Evolutionary conservation across 2,888 invertebrate genomes (phyloP).

Genomic region (Branchellion lobata): DNA sequence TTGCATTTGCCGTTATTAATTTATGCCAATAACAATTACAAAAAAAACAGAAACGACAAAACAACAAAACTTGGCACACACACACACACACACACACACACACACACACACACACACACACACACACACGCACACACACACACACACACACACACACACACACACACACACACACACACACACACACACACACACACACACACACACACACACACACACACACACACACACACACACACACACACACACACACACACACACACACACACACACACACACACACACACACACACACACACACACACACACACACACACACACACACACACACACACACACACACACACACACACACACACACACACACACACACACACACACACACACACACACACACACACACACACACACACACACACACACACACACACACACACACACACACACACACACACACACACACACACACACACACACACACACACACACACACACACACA

Average conservation of each 20-base stretch:
- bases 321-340: neutral
- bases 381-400: slow-evolving; percentile 12
- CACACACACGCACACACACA: neutral
- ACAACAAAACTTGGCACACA: slow-evolving; percentile 64
- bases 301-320: neutral
- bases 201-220: neutral
- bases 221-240: neutral
- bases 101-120: neutral
- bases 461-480: slow-evolving; percentile 14
- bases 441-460: neutral
- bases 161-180: neutral
- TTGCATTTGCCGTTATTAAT: too few species aligned
- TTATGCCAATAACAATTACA: too few species aligned
- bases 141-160: neutral
- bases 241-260: neutral
- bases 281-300: neutral
- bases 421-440: neutral
- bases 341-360: neutral
- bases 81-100: slow-evolving; percentile 7
- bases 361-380: neutral
- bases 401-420: slow-evolving; percentile 11
- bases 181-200: neutral
- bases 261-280: neutral
- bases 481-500: slow-evolving; percentile 31
- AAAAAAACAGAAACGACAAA: slow-evolving; percentile 68